Conservation (phyloP, 2,113 vertebrate genomes). For the Odontophorus gujanensis region DNA sequence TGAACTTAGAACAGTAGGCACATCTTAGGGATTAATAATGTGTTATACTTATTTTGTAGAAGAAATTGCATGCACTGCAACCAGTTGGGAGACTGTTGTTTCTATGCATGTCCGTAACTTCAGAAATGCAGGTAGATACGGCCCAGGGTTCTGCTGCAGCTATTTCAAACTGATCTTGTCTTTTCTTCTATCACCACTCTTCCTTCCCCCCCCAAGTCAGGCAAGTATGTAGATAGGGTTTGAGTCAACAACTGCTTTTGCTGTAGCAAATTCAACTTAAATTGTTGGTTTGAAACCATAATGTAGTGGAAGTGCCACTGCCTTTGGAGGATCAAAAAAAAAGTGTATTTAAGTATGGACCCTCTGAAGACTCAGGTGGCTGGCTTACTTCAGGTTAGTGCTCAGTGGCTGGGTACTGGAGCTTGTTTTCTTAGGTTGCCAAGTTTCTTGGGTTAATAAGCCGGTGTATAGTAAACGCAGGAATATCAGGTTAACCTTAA, state of each 20-base stretch:
- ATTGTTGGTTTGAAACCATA: background rate
- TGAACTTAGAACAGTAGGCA: background rate
- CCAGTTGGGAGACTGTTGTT: background rate
- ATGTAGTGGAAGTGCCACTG: background rate
- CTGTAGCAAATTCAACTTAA: background rate
- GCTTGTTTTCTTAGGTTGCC: background rate
- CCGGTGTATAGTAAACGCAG: background rate
- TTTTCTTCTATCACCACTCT: background rate
- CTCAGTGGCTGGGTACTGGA: background rate
- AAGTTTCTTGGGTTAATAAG: background rate
- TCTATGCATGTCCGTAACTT: background rate
- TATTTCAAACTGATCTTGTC: background rate
- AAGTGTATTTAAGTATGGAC: accelerated
- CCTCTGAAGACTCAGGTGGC: background rate
- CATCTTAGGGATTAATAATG: background rate
- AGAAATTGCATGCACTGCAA: background rate
- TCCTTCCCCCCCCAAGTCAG: accelerated
- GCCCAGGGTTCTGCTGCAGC: background rate
- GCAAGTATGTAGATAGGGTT: background rate
- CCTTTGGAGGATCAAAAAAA: background rate
- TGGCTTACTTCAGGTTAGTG: background rate
- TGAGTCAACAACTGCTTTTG: background rate
- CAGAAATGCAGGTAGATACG: background rate
- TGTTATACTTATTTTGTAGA: background rate
- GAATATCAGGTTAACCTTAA: background rate